A percentile compares a stretch with the other conserved stretches of the same genome.
Evolutionary conservation across 2,797 vertebrate species (phyloP).

Genomic region (Argyrosomus regius): DNA sequence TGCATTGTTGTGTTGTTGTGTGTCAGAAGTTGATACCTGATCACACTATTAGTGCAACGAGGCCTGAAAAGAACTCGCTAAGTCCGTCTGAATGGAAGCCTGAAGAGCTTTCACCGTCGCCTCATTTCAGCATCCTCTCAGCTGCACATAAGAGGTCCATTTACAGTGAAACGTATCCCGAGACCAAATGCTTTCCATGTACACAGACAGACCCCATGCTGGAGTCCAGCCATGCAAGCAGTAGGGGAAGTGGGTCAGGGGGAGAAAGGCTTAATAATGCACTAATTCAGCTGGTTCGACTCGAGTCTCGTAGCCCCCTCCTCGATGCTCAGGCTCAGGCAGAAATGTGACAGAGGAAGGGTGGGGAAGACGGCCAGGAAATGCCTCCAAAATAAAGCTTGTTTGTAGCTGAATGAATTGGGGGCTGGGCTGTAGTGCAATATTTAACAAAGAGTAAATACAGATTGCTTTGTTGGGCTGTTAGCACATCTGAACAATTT

Average conservation of each 20-base stretch:
- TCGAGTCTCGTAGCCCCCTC: constrained; percentile 27
- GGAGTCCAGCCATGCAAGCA: constrained; percentile 50
- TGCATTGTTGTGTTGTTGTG: constrained; percentile 18
- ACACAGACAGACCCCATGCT: constrained; percentile 36
- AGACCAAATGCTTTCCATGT: constrained; percentile 43
- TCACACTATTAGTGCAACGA: neutral
- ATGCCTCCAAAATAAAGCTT: constrained; percentile 61
- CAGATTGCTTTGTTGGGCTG: constrained; percentile 39
- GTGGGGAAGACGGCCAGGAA: constrained; percentile 54
- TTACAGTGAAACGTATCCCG: constrained; percentile 63
- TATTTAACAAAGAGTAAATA: constrained; percentile 57
- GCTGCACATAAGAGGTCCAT: constrained; percentile 61
- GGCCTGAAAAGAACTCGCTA: constrained; percentile 35
- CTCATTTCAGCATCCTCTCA: constrained; percentile 50
- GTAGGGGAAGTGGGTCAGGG: constrained; percentile 61
- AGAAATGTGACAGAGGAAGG: constrained; percentile 49
- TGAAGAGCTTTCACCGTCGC: constrained; percentile 59
- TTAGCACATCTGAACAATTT: constrained; percentile 47
- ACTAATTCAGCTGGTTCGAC: constrained; percentile 67
- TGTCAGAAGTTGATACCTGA: constrained; percentile 38
- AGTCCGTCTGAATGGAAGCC: constrained; percentile 37
- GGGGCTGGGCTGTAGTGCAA: constrained; percentile 17
- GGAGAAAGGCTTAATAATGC: constrained; percentile 63
- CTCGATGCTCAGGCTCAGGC: constrained; percentile 7
- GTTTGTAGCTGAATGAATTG: constrained; percentile 29